Base-by-base conservation (phyloP, 2,797 vertebrate species). In the Ctenochaetus hawaiiensis region DNA sequence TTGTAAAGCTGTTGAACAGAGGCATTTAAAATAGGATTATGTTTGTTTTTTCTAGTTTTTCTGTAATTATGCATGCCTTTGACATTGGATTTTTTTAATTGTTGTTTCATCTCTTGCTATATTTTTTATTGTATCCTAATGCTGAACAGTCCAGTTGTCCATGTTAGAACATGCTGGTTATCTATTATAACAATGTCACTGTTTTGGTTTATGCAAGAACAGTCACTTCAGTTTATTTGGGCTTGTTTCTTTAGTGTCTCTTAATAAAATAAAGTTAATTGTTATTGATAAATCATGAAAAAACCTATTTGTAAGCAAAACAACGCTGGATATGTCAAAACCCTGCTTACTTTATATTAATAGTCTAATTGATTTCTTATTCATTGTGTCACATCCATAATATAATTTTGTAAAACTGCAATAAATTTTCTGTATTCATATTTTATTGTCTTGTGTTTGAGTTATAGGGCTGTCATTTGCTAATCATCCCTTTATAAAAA, bases 1-100 rank as follows among this genome's bases (percentile, higher is more conserved):
- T 39, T 39, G 14, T 34, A 34, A 62, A 62, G 45, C 20, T 73
- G 43, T 60, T 69, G 16, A 34, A 76, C 30, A 5, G 63, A 68
- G 14, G 2, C 41, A 52, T 59, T 49, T 30, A 10, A 37, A 65
- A 60, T 23, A 12, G 13, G 8, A 49, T 56, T 0, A 2, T 22
- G 2, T 16, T 20, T 39, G 1, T n/a, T 23, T 41, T n/a, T 62
- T 65, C 2, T 49, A 8, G 1, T 0, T 22, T 30, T 18, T 53
- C 16, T 57, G 30, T 53, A 12, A 11, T 61, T 51, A 3, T 8
- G n/a, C 22, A 41, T 20, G 30, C 0, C 5, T 67, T 75, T 43
- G 11, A 58, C 12, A 22, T 44, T 11, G 20, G 10, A 3, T 10
- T 47, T 52, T 0, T 34, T 53, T 70, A 1, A 34, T 18, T 23